Percentiles rank a stretch among this genome's conserved stretches.
phyloP scores from a whole-genome alignment of 2,888 invertebrate genomes.

The Atrina japonica region DNA sequence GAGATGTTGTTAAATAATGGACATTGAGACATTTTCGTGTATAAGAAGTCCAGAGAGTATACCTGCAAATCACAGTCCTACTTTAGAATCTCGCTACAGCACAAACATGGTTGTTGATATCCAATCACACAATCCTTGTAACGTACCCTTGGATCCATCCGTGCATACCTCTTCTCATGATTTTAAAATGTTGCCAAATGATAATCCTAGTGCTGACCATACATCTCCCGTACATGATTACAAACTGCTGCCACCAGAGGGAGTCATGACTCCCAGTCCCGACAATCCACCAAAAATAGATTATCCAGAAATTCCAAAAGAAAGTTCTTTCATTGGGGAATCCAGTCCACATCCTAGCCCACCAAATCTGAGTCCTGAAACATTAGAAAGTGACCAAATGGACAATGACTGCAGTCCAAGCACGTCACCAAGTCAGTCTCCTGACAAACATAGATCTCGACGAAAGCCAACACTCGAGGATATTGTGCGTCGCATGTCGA shows the following conservation, averaged over 20 bases:
- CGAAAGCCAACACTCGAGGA: slow-evolving; percentile 74
- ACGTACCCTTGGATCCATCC: slow-evolving; percentile 36
- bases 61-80: slow-evolving; percentile 30
- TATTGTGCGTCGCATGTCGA: slow-evolving; percentile 69
- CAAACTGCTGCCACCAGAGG: slow-evolving; percentile 57
- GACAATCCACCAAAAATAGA: slow-evolving; percentile 46
- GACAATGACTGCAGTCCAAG: slow-evolving; percentile 38
- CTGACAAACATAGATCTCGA: slow-evolving; percentile 51
- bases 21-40: slow-evolving; percentile 46
- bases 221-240: slow-evolving; percentile 36
- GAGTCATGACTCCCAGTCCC: slow-evolving; percentile 57
- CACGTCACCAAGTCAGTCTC: slow-evolving; percentile 36
- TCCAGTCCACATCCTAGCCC: slow-evolving; percentile 37
- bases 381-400: slow-evolving; percentile 41
- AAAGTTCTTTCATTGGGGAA: slow-evolving; percentile 27
- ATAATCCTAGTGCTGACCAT: slow-evolving; percentile 19
- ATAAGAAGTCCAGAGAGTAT: slow-evolving; percentile 41
- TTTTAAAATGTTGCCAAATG: slow-evolving; percentile 38
- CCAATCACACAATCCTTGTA: slow-evolving; percentile 54
- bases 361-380: slow-evolving; percentile 47
- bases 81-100: slow-evolving; percentile 32
- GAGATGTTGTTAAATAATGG: slow-evolving; percentile 44
- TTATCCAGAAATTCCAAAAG: slow-evolving; percentile 43
- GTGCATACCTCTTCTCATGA: slow-evolving; percentile 40
- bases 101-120: slow-evolving; percentile 63